A percentile compares a stretch with the other conserved stretches of the same genome.
Evolutionary conservation across 2,888 invertebrate species (phyloP).

Genomic region (Meta bourneti): DNA sequence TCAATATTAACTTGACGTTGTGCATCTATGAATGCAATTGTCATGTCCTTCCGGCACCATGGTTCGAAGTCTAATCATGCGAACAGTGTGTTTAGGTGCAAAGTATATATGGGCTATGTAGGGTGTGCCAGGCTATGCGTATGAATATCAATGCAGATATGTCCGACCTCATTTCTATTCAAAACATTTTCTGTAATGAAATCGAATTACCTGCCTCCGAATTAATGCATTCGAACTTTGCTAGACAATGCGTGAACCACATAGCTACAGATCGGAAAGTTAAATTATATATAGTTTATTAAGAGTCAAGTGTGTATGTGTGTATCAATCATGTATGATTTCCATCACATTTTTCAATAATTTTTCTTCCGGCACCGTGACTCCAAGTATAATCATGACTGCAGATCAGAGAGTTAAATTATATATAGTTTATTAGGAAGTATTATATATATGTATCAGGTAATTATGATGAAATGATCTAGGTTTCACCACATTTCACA

Average conservation of each 20-base stretch:
- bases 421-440: too few relatives aligned
- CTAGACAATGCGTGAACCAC: neutral
- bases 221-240: conserved; percentile 31
- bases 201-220: conserved; percentile 47
- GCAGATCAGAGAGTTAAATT: neutral
- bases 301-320: too few relatives aligned
- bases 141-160: conserved; percentile 60
- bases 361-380: conserved; percentile 50
- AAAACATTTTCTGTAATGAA: conserved; percentile 45
- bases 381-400: conserved; percentile 61
- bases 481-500: too few relatives aligned
- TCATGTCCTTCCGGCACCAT: conserved; percentile 67
- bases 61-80: conserved; percentile 67
- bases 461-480: too few relatives aligned
- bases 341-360: too few relatives aligned
- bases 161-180: conserved; percentile 60
- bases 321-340: too few relatives aligned
- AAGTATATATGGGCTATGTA: conserved; percentile 27
- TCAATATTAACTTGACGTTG: conserved; percentile 75
- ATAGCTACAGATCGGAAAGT: neutral
- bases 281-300: neutral
- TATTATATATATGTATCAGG: too few relatives aligned
- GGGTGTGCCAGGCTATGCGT: neutral
- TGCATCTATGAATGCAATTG: conserved; percentile 75
- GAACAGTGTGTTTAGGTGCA: conserved; percentile 61